phyloP scores from a whole-genome alignment of 1,140 invertebrate species.

The Drosophila mauritiana region DNA sequence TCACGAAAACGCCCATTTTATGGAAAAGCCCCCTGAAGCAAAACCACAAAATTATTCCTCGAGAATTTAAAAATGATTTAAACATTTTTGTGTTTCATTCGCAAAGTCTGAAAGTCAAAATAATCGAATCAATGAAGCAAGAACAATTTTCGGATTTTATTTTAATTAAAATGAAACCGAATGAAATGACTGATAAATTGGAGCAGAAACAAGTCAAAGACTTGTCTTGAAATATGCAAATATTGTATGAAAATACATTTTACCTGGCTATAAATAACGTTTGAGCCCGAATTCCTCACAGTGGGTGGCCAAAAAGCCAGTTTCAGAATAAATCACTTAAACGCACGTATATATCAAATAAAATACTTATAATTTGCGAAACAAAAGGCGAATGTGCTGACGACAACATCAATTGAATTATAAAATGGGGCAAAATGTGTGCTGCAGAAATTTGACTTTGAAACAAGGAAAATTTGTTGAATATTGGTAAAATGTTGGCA shows the following conservation, averaged over 20 bases:
- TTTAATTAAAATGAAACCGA: slow-evolving; percentile 28
- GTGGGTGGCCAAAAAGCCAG: slow-evolving; percentile 31
- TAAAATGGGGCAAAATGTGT: slow-evolving; percentile 22
- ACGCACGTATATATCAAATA: slow-evolving; percentile 42
- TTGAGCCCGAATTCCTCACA: slow-evolving; percentile 4
- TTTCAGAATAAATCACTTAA: slow-evolving; percentile 49
- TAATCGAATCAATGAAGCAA: slow-evolving; percentile 14
- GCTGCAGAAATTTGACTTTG: neutral
- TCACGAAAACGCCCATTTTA: slow-evolving; percentile 15
- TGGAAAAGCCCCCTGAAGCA: slow-evolving; percentile 16
- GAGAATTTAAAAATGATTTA: slow-evolving; percentile 14
- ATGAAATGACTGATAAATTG: slow-evolving; percentile 35
- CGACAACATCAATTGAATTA: slow-evolving; percentile 68
- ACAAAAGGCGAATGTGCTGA: slow-evolving; percentile 43
- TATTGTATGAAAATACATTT: slow-evolving; percentile 2
- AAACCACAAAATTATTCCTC: slow-evolving; percentile 13
- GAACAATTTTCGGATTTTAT: slow-evolving; percentile 1
- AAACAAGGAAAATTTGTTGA: neutral
- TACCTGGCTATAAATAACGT: slow-evolving; percentile 21
- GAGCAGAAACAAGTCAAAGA: slow-evolving; percentile 11
- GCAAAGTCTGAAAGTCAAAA: slow-evolving; percentile 2
- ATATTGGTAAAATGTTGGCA: neutral
- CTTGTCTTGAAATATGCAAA: slow-evolving; percentile 17
- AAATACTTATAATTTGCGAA: slow-evolving; percentile 54
- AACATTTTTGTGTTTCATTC: slow-evolving; percentile 8